Evolutionary conservation across 2,797 vertebrate genomes (phyloP), one percentile per base, ranked within the genome.

Genomic region (Channa striata): DNA sequence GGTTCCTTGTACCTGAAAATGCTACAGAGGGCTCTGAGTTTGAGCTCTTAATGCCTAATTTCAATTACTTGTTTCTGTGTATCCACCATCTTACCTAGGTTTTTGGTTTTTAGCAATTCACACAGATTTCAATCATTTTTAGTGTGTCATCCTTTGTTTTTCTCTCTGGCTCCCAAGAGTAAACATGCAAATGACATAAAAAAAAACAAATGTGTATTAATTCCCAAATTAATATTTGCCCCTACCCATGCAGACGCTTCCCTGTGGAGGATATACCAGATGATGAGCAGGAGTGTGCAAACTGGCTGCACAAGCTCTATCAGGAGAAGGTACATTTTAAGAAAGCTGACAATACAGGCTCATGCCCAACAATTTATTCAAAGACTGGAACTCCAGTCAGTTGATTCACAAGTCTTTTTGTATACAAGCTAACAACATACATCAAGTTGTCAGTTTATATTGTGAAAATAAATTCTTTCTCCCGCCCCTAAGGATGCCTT

Each of bases 281-380:
- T 57, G 95, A 99, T 88, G 98, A 99, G 82, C 93, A 93, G 59
- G 96, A 96, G 88, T 98, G 97, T 30, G 97, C 97, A 17, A 89
- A 82, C 68, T 99, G 98, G 98, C 96, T 99, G 74, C 98, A 99
- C 86, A 98, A 95, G 77, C 95, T 99, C 76, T 99, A 99, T 89
- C 97, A 97, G 90, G 97, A 99, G 86, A 99, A 99, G 95, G 98
- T 99, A 92, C 68, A 47, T 34, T 11, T 39, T 8, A 25, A 5
- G 2, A 54, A 39, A 58, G 58, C 36, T 12, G 6, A 19, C 25
- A 25, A 11, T 54, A 44, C 54, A 52, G 16, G 4, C 25, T 8
- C 11, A 21, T 4, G 42, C 17, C 10, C 30, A n/a, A 8, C 16
- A 36, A 56, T 20, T 8, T 0, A 37, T 2, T 51, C 6, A 20